These are phyloP conservation scores for Coptodon bakossiorum DNA, from an alignment of 2,113 vertebrate species.

Conservation along the genomic window DNA sequence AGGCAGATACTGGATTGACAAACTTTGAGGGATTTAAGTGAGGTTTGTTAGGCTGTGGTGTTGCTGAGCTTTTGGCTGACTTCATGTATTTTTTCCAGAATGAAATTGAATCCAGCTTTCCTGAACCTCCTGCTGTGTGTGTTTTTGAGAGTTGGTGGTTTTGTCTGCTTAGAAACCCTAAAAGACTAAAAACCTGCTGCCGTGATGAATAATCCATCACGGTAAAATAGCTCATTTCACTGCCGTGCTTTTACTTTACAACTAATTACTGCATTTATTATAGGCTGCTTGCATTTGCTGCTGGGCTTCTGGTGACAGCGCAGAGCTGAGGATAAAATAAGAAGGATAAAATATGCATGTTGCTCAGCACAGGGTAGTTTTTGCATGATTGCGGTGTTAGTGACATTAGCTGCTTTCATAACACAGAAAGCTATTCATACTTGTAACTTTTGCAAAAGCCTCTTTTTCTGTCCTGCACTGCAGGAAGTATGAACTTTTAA, in stretches of 20 bases:
- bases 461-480: neutral
- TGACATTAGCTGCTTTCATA: neutral
- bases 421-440: neutral
- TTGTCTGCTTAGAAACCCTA: neutral
- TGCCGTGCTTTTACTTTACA: neutral
- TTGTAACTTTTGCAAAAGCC: neutral
- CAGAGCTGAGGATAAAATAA: neutral
- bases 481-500: neutral
- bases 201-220: neutral
- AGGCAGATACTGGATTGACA: neutral
- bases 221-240: neutral
- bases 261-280: neutral
- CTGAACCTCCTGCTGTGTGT: neutral
- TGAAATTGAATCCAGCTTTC: neutral
- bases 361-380: neutral
- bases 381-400: rapidly evolving
- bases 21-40: neutral
- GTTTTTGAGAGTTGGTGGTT: neutral
- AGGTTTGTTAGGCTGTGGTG: neutral
- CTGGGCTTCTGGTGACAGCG: neutral
- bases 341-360: neutral
- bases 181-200: neutral
- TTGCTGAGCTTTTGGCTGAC: neutral
- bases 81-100: neutral
- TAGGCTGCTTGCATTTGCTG: neutral